Evolutionary conservation across 2,888 invertebrate species (phyloP).

Genomic region (Nipponacmea schrenckii): DNA sequence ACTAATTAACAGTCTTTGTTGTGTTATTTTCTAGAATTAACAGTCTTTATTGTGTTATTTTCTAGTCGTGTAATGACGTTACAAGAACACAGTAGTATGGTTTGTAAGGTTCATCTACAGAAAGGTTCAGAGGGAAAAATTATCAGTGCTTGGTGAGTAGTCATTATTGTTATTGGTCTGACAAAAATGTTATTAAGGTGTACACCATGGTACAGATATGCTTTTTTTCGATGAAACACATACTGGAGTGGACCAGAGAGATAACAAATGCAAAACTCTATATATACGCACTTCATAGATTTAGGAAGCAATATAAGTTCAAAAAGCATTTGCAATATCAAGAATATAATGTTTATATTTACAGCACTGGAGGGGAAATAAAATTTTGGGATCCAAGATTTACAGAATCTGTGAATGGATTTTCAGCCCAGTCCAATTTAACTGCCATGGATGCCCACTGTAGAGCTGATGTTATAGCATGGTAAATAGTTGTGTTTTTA

Average conservation of each 20-base stretch:
- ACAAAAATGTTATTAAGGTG: too few species aligned
- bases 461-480: conserved; percentile 83
- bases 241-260: too few species aligned
- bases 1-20: too few species aligned
- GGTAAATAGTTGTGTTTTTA: too few species aligned
- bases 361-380: conserved; percentile 81
- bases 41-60: conserved; percentile 18
- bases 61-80: conserved; percentile 76
- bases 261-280: too few species aligned
- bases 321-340: too few species aligned
- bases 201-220: too few species aligned
- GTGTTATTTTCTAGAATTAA: too few species aligned
- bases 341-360: conserved; percentile 34
- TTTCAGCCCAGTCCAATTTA: conserved; percentile 80
- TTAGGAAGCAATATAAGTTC: too few species aligned
- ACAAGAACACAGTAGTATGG: conserved; percentile 80
- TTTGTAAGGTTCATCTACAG: conserved; percentile 77
- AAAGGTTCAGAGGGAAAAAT: conserved; percentile 67
- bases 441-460: conserved; percentile 87
- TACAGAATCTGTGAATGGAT: conserved; percentile 71
- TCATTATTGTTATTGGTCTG: not conserved
- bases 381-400: conserved; percentile 71
- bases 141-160: conserved; percentile 77
- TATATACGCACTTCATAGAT: too few species aligned
- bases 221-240: too few species aligned